Evolutionary conservation across 2,888 invertebrate species (phyloP), one percentile per base, ranked within the genome.

Genomic region (Aleiodes leptofemur): DNA sequence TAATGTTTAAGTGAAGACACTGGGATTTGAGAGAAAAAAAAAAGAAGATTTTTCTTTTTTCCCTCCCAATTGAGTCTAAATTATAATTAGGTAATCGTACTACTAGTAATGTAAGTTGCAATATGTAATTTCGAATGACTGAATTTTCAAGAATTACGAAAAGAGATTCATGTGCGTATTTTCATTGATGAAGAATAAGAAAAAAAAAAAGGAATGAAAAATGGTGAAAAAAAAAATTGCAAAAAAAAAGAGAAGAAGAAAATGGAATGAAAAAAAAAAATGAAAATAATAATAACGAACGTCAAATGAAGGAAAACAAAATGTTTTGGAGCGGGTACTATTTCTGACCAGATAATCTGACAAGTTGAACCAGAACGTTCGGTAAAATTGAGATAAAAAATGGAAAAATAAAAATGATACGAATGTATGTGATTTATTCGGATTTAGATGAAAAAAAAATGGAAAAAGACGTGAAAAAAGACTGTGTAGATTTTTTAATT

Each of bases 331-430:
- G 77, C 77, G 76, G 80, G 78, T 77, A 77, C 76, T 77, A 80
- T 79, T 84, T 84, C 84, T 83, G 82, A 82, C 77, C 83, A 84
- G 84, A 84, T 83, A 83, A 83, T 83, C 68, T 83, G 82, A 78
- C 77, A 73, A 80, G 78, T 69, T 70, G 80, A 79, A 79, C 78
- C 79, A 76, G 78, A 77, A 77, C 77, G 34, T 73, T 72, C 72
- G 66, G 69, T 69, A 59, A 50, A 59, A 61, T 71, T 71, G 48
- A 55, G 70, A 69, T 70, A 31, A 71, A 56, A 59, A 64, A 68
- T 68, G 38, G 38, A 76, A 59, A 55, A 51, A n/a, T n/a, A 64
- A n/a, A 57, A 61, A 50, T 31, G 68, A 53, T 70, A 57, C 55
- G 29, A 73, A 61, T 51, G 43, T 14, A 74, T 69, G 72, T 64